Conservation (phyloP, 2,888 invertebrate species). For the Sesia apiformis region DNA sequence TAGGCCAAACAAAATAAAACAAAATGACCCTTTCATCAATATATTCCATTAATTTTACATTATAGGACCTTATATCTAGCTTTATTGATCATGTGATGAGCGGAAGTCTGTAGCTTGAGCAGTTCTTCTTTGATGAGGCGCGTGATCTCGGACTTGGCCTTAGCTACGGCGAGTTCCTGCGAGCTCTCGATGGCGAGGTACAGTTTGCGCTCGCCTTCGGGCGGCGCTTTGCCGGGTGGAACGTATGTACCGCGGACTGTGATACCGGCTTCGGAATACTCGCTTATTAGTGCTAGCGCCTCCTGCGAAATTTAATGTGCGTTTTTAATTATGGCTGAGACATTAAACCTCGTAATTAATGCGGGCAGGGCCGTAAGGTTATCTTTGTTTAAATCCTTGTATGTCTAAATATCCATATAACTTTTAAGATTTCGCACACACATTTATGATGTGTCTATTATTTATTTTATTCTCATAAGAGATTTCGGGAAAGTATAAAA, state of each 20-base stretch:
- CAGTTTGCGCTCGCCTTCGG: conserved; percentile 95
- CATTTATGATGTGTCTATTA: too few species aligned
- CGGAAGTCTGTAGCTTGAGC: conserved; percentile 89
- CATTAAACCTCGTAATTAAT: too few species aligned
- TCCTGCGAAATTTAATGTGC: conserved; percentile 75
- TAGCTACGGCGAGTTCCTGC: conserved; percentile 95
- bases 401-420: neutral
- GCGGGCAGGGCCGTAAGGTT: neutral
- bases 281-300: conserved; percentile 97
- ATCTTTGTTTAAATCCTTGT: neutral
- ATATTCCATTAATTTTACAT: too few species aligned
- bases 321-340: neutral
- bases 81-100: conserved; percentile 91
- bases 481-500: too few species aligned
- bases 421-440: neutral
- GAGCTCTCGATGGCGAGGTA: conserved; percentile 99
- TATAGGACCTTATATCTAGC: conserved; percentile 96
- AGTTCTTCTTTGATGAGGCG: conserved; percentile 98
- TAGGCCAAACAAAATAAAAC: too few species aligned
- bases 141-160: conserved; percentile 97
- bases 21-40: neutral
- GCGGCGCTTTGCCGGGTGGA: conserved; percentile 89
- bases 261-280: conserved; percentile 99
- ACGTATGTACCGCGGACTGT: conserved; percentile 99
- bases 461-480: too few species aligned